Evolutionary conservation across 2,797 vertebrate species (phyloP), one percentile per base, ranked within the genome.

Genomic region (Sebastes iracundus): DNA sequence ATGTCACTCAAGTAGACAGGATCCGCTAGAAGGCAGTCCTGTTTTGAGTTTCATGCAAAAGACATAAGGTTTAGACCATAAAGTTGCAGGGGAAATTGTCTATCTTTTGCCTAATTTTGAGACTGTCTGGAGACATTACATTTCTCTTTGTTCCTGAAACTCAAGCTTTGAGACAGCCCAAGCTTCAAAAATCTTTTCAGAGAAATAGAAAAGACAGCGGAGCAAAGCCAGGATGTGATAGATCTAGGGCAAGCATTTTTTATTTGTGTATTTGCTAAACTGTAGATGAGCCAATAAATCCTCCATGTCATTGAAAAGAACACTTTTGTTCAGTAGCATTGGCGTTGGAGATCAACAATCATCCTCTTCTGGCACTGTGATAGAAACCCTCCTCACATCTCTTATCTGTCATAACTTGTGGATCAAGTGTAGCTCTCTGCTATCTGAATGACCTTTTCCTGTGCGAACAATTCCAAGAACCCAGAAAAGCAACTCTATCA

Each of bases 361-460:
- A 38, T 14, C 30, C 13, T 80, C 56, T 63, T 52, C 28, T 82
- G 49, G 52, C 46, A 14, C 28, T 28, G 72, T 18, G 42, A 65
- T 53, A 23, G 6, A 46, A 77, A 46, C 12, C 38, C 46, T 56
- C 63, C 8, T 70, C 42, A 12, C 55, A 58, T 80, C 56, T 69
- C 16, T 35, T 77, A 67, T 85, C 75, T 73, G n/a, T 72, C 25
- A 12, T 56, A 33, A 30, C 27, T 32, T 58, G 46, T 38, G 65
- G 69, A 83, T 87, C 10, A 79, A 33, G 52, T 60, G 58, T 1
- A 62, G 69, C 72, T 67, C 33, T 83, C 33, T 67, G 35, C 22
- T 62, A 33, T 80, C 55, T 79, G 35, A 52, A 61, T 76, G 28
- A 76, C 64, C 33, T 74, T 70, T 83, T 63, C 42, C 38, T 83